These are phyloP conservation scores for Gymnothorax javanicus DNA, from an alignment of 2,797 vertebrate species.

Conservation along the genomic window DNA sequence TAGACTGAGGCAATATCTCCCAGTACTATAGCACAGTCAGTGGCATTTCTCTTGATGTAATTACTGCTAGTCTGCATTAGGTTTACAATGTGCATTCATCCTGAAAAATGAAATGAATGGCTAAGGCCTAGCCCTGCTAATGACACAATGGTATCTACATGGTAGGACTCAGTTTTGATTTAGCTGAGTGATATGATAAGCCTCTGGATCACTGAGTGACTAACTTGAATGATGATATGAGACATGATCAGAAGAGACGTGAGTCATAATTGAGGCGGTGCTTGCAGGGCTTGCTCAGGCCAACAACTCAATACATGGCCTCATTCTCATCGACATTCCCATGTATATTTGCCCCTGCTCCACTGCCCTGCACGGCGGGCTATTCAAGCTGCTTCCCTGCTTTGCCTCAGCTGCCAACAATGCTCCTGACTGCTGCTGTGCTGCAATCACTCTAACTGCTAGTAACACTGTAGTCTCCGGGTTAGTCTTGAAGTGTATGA, in stretches of 20 bases:
- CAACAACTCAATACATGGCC: too few relatives aligned
- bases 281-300: neutral
- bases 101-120: slow-evolving; percentile 43
- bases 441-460: too few relatives aligned
- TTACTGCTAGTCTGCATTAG: slow-evolving; percentile 53
- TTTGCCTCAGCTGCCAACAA: too few relatives aligned
- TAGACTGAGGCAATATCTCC: slow-evolving; percentile 54
- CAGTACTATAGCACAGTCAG: slow-evolving; percentile 40
- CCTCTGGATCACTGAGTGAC: slow-evolving; percentile 64
- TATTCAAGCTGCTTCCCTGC: too few relatives aligned
- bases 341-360: too few relatives aligned
- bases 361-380: too few relatives aligned
- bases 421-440: too few relatives aligned
- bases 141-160: slow-evolving; percentile 67
- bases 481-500: too few relatives aligned
- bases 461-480: too few relatives aligned
- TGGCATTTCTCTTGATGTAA: slow-evolving; percentile 52
- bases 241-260: slow-evolving; percentile 70
- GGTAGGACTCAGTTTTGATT: slow-evolving; percentile 69
- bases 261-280: neutral
- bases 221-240: slow-evolving; percentile 55
- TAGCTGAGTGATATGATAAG: slow-evolving; percentile 65
- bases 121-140: slow-evolving; percentile 51
- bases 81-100: neutral
- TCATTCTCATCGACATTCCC: too few relatives aligned